Conservation (phyloP, 2,888 invertebrate genomes). For the Parnassius orleans region DNA sequence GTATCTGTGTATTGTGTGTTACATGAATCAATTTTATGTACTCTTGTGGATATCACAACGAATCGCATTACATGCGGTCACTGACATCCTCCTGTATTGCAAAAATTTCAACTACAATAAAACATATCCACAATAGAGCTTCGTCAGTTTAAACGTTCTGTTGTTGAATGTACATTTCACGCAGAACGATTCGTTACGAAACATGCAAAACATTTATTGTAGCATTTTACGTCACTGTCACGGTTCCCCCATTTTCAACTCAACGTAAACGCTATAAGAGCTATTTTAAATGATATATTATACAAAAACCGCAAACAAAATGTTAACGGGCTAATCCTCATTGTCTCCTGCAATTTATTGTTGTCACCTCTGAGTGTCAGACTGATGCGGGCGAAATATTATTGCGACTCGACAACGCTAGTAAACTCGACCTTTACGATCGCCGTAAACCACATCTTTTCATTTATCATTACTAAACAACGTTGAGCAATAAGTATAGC, state of each 20-base stretch:
- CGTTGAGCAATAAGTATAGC: constrained; percentile 36
- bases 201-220: constrained; percentile 15
- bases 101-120: constrained; percentile 49
- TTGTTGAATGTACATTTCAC: constrained; percentile 30
- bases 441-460: constrained; percentile 20
- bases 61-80: constrained; percentile 71
- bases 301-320: constrained; percentile 22
- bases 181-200: constrained; percentile 27
- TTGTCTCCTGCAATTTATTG: constrained; percentile 22
- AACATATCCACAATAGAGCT: constrained; percentile 30
- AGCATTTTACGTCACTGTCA: background rate
- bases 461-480: constrained; percentile 22
- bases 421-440: constrained; percentile 18
- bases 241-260: constrained; percentile 2
- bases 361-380: constrained; percentile 15
- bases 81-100: constrained; percentile 67
- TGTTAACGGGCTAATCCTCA: constrained; percentile 12
- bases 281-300: constrained; percentile 3
- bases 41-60: constrained; percentile 63
- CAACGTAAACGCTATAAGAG: background rate
- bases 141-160: constrained; percentile 16
- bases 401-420: constrained; percentile 11
- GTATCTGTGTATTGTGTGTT: constrained; percentile 18
- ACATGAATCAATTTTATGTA: constrained; percentile 68
- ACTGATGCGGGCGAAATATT: constrained; percentile 25